A percentile compares a stretch with the other conserved stretches of the same genome.
These are phyloP conservation scores for Notiomystis cincta DNA, from an alignment of 2,113 vertebrate species.

Conservation along the genomic window DNA sequence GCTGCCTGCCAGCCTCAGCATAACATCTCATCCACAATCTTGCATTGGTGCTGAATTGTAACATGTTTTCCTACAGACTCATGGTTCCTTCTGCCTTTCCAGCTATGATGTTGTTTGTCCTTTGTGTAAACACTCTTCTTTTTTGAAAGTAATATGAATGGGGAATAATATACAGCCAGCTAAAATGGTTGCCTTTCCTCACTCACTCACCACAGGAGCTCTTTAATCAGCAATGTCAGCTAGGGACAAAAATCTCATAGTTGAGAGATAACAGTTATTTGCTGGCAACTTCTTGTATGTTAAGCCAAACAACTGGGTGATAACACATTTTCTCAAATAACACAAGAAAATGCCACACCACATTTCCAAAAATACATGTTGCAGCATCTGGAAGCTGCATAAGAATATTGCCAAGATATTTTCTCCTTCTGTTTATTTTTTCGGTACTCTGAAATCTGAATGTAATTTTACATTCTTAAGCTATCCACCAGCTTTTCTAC, in stretches of 20 bases:
- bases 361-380: neutral
- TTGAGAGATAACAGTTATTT: conserved; percentile 57
- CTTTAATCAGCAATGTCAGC: conserved; percentile 49
- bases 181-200: conserved; percentile 30
- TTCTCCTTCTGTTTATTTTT: neutral
- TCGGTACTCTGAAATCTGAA: neutral
- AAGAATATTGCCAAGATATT: conserved; percentile 3
- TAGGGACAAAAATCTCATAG: conserved; percentile 21
- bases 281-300: conserved; percentile 20
- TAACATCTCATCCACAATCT: neutral
- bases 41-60: neutral
- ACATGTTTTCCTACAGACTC: neutral
- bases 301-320: conserved; percentile 31
- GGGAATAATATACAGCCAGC: neutral
- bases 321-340: conserved; percentile 39
- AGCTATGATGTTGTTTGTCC: neutral
- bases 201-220: neutral
- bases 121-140: neutral
- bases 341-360: neutral
- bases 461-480: neutral
- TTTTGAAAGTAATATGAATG: neutral
- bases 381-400: neutral
- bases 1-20: rapidly evolving
- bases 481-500: neutral
- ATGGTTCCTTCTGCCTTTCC: neutral